Evolutionary conservation across 2,888 invertebrate species (phyloP).

Genomic region (Tenthredo mesomela): DNA sequence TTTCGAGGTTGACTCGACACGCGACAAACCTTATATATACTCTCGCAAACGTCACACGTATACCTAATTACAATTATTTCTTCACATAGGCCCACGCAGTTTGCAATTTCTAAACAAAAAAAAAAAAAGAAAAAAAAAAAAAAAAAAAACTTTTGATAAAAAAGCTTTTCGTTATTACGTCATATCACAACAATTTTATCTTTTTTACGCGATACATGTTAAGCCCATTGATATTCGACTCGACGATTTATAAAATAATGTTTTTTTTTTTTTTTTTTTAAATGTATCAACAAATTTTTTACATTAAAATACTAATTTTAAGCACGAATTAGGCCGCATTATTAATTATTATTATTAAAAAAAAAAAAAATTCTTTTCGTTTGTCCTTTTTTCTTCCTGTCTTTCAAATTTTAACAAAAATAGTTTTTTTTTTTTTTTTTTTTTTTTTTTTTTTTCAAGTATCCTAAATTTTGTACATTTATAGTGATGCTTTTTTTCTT

Average conservation of each 20-base stretch:
- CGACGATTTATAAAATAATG: neutral
- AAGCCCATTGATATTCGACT: neutral
- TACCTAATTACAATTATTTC: neutral
- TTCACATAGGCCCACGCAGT: neutral
- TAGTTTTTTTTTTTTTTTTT: neutral
- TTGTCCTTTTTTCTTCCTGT: neutral
- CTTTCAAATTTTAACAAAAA: neutral
- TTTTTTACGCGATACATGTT: neutral
- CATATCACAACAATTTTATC: neutral
- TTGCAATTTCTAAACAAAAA: neutral
- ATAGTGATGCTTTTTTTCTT: neutral
- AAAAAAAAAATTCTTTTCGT: neutral
- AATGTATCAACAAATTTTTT: neutral
- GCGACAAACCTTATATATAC: neutral
- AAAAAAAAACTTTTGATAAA: neutral
- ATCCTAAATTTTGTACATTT: neutral
- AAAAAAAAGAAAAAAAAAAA: no score
- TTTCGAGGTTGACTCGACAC: slow-evolving; percentile 33
- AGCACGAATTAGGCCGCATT: slow-evolving; percentile 5
- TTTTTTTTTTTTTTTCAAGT: neutral
- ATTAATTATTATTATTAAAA: neutral
- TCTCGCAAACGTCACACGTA: neutral
- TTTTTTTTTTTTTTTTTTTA: no score
- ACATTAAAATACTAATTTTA: neutral
- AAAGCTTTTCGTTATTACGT: neutral